Evolutionary conservation across 2,888 invertebrate species (phyloP), one percentile per base, ranked within the genome.

Genomic region (Cosmorhoe ocellata): DNA sequence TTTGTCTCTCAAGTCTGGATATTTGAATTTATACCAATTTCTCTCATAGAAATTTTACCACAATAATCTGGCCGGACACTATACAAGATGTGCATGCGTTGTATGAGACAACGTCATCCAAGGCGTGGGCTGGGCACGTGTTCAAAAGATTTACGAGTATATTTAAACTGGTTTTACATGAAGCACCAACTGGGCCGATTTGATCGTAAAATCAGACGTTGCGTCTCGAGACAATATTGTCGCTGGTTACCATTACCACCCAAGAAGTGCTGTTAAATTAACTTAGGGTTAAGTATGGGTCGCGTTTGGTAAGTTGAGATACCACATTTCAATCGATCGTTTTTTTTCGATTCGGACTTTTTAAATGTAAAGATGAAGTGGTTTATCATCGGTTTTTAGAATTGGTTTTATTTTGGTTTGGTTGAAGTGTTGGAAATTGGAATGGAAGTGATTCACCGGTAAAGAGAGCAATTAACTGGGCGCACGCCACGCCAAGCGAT

Each of bases 151-250:
- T 85, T 87, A 87, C 84, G 86, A 84, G 83, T 85, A 81, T 83
- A 84, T 85, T 87, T 84, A 85, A 87, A 86, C 86, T 82, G 86
- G 84, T 86, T 86, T 79, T 75, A 81, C 84, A 84, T 86, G 85
- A 85, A 84, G 79, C 75, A 82, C 78, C 79, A 83, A 81, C 82
- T 79, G 79, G 75, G 73, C 72, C 74, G 81, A 87, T 87, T 83
- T 84, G 84, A 85, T 86, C 84, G 84, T 87, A 85, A 86, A 85
- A 79, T 76, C 79, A 77, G 80, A 76, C 79, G 81, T 81, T 82
- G 79, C 74, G 79, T 79, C 74, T 69, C 77, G 70, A 83, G 85
- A 85, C 85, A 86, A 83, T 84, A 84, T 81, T 79, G 74, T 76
- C 69, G 73, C 72, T 71, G 77, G 77, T 80, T 79, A 77, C 84